A percentile compares a stretch with the other conserved stretches of the same genome.
These are phyloP conservation scores for Pocota personata DNA, from an alignment of 2,888 invertebrate species.

Conservation along the genomic window DNA sequence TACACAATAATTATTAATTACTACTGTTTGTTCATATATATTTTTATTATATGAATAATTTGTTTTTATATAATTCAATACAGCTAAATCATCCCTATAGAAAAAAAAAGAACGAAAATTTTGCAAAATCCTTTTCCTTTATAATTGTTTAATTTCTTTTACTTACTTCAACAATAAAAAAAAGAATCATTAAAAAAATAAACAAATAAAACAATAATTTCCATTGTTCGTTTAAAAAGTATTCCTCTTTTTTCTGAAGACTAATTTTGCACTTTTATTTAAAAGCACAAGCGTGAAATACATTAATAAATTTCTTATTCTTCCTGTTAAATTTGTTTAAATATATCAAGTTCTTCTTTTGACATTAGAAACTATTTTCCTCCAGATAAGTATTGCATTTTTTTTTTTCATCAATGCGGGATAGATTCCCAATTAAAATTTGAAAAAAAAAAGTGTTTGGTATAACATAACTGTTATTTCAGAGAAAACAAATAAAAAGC, in stretches of 20 bases:
- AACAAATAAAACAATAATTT: background rate
- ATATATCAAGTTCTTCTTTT: background rate
- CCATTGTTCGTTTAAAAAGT: background rate
- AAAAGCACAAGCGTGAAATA: conserved; percentile 23
- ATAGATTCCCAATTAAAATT: background rate
- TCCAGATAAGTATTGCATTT: background rate
- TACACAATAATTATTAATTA: conserved; percentile 51
- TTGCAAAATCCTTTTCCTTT: conserved; percentile 19
- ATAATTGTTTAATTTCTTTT: conserved; percentile 32
- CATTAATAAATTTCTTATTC: background rate
- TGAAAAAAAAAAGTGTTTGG: background rate
- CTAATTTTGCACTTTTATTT: conserved; percentile 35
- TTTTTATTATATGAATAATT: conserved; percentile 36
- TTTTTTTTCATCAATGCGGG: background rate
- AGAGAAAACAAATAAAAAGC: background rate
- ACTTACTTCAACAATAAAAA: conserved; percentile 28
- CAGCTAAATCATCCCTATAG: conserved; percentile 48
- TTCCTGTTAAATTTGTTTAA: conserved; percentile 38
- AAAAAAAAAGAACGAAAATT: background rate
- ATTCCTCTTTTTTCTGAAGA: background rate
- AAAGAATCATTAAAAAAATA: conserved; percentile 3
- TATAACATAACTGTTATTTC: conserved; percentile 17
- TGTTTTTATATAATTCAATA: conserved; percentile 30
- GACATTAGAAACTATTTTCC: background rate
- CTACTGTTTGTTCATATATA: conserved; percentile 47